Conservation (phyloP, 2,888 invertebrate genomes). For the Cephus spinipes region DNA sequence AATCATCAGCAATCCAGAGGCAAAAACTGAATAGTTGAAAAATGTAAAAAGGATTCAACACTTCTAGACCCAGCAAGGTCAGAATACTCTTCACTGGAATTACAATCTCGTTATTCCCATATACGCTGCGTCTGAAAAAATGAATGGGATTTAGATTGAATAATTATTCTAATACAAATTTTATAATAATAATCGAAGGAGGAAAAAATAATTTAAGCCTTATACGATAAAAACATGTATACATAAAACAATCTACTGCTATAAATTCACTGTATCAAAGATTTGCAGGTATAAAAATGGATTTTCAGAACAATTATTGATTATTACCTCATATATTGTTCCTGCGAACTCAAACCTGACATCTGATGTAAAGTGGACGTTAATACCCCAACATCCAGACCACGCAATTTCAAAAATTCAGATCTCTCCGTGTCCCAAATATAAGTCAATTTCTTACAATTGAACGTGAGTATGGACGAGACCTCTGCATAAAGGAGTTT, state of each 20-base stretch:
- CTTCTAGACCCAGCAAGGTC: conserved; percentile 82
- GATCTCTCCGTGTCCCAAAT: conserved; percentile 81
- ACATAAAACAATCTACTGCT: background rate
- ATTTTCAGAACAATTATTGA: conserved; percentile 27
- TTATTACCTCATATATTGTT: conserved; percentile 75
- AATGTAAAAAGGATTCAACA: conserved; percentile 94
- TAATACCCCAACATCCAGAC: conserved; percentile 77
- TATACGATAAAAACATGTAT: background rate
- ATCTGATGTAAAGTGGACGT: conserved; percentile 76
- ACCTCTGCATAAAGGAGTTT: conserved; percentile 56
- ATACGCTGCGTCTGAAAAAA: conserved; percentile 77
- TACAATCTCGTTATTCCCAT: conserved; percentile 86
- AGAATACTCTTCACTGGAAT: conserved; percentile 82
- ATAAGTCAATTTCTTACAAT: conserved; percentile 86
- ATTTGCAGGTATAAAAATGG: background rate
- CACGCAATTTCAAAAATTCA: conserved; percentile 78
- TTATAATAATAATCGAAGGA: background rate
- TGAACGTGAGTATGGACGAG: conserved; percentile 71
- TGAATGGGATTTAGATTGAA: conserved; percentile 9
- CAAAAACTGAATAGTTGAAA: conserved; percentile 93
- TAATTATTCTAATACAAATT: background rate
- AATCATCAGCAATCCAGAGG: conserved; percentile 91
- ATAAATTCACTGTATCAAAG: background rate
- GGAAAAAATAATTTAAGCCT: background rate
- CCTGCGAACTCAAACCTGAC: conserved; percentile 71